Conservation (phyloP, 92 coral and sea anemone species). For the Muricea muricata region DNA sequence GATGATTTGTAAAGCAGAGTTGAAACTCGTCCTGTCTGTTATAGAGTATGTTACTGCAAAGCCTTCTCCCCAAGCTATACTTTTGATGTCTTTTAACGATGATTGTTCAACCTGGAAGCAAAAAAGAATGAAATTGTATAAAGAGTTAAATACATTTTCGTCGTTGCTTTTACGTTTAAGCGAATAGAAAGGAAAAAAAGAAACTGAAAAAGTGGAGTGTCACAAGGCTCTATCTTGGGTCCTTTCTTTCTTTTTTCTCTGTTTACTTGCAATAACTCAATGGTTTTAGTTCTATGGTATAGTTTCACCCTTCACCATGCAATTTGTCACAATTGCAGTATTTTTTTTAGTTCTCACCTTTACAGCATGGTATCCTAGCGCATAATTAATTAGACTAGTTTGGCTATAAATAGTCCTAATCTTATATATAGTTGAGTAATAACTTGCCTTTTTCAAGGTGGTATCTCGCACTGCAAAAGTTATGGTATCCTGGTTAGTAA, state of each 20-base stretch:
- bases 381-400: no score
- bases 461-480: slow-evolving; percentile 89
- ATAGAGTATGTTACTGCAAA: slow-evolving; percentile 96
- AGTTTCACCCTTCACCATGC: no score
- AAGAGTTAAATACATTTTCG: neutral
- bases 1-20: slow-evolving; percentile 85
- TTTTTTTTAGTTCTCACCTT: no score
- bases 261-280: no score
- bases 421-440: no score
- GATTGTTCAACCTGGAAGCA: slow-evolving; percentile 28
- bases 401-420: no score
- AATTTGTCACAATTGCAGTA: no score
- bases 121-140: neutral
- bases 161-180: neutral
- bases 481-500: slow-evolving; percentile 60
- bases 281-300: no score
- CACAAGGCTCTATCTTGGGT: no score
- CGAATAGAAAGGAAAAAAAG: neutral
- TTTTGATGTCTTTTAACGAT: slow-evolving; percentile 49
- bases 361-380: no score
- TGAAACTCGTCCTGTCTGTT: slow-evolving; percentile 94
- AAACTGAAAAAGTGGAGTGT: no score
- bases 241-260: no score
- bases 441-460: slow-evolving; percentile 87
- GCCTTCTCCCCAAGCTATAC: slow-evolving; percentile 96